phyloP scores from a whole-genome alignment of 2,797 vertebrate species.

The Brachyalestes nurse region DNA sequence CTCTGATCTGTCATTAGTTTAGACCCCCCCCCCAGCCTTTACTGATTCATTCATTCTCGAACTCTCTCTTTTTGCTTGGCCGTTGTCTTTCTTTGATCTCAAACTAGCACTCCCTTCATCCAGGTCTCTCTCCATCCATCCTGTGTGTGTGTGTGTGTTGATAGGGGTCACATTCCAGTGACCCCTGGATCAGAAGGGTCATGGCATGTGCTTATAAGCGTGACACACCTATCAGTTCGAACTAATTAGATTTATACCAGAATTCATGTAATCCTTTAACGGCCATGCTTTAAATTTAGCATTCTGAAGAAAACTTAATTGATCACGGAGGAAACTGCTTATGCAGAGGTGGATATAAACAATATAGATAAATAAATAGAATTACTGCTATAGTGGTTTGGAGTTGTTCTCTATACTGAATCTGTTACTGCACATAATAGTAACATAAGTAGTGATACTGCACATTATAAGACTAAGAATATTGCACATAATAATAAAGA shows the following conservation, averaged over 20 bases:
- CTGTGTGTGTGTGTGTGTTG: slow-evolving; percentile 19
- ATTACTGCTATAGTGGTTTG: too few relatives aligned
- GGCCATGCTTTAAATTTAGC: not conserved
- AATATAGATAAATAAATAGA: too few relatives aligned
- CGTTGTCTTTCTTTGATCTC: slow-evolving; percentile 31
- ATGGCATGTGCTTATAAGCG: not conserved
- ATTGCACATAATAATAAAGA: too few relatives aligned
- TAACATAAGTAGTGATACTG: too few relatives aligned
- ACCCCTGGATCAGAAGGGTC: slow-evolving; percentile 7
- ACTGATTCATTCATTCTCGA: not conserved
- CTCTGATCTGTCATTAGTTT: not conserved
- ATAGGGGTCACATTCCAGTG: slow-evolving; percentile 41
- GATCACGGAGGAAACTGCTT: too few relatives aligned
- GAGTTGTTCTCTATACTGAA: too few relatives aligned
- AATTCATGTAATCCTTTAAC: not conserved
- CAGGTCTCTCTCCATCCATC: slow-evolving; percentile 7
- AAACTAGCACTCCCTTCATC: not conserved
- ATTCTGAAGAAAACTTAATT: too few relatives aligned
- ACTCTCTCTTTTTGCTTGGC: not conserved
- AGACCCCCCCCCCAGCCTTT: not conserved
- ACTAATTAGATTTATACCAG: slow-evolving; percentile 8
- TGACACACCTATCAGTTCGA: slow-evolving; percentile 14
- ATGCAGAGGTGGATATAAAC: too few relatives aligned
- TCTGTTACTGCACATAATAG: too few relatives aligned
- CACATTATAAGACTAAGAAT: too few relatives aligned